Evolutionary conservation across 2,113 vertebrate genomes (phyloP), one percentile per base, ranked within the genome.

Genomic region (Scalopus aquaticus): DNA sequence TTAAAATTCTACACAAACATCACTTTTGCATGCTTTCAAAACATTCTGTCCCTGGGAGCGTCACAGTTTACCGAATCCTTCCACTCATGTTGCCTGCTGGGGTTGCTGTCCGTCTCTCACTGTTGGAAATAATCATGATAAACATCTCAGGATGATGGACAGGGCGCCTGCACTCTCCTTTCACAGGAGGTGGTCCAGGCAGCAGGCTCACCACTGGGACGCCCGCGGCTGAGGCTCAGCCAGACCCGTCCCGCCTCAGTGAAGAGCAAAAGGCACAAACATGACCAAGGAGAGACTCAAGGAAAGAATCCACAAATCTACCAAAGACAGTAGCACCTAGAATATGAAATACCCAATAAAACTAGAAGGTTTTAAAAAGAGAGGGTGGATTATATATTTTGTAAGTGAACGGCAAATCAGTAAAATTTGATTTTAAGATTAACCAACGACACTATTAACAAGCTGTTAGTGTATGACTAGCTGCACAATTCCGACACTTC

Each of bases 141-240:
- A 88, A 56, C 22, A 35, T 3, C 10, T 32, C 37, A 4, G 10
- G 24, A n/a, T 12, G n/a, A 22, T 1, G 22, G 73, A 77, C 60
- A 13, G 30, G 20, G 62, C 2, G 10, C 49, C 44, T n/a, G n/a
- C 22, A 1, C 19, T 6, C 24, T 19, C 73, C 13, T 37, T 9
- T 30, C 2, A 8, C 3, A 5, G 2, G 37, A 64, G 44, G 6
- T 6, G 35, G 32, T n/a, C 49, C 46, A 44, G 32, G n/a, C 77
- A 58, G 13, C 51, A 17, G 12, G 19, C 0, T 0, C 9, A 1
- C 12, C 5, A 6, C n/a, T n/a, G 16, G 4, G 9, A n/a, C 24
- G 32, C 28, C 49, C 16, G 13, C 16, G 16, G 49, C 5, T 20
- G 20, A 22, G 54, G 51, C 51, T 54, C 32, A 17, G 16, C n/a